A percentile compares a stretch with the other conserved stretches of the same genome.
phyloP scores from a whole-genome alignment of 2,888 invertebrate species.

The Leistus spinibarbis region DNA sequence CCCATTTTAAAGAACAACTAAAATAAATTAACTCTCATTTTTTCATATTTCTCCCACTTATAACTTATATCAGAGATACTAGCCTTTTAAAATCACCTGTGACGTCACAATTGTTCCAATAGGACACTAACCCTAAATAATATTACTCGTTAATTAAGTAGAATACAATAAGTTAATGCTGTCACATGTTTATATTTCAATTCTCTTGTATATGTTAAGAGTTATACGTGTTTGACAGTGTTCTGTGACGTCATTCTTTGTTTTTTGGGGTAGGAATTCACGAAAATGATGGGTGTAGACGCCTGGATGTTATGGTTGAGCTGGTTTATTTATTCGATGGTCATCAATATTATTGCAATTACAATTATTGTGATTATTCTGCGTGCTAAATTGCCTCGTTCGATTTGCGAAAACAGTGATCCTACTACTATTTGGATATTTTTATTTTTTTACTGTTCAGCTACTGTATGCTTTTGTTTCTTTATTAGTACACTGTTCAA shows the following conservation, averaged over 20 bases:
- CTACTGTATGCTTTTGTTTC: conserved; percentile 77
- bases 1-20: no score
- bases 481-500: conserved; percentile 78
- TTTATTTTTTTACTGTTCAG: conserved; percentile 71
- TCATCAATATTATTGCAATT: conserved; percentile 69
- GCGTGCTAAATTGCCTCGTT: conserved; percentile 63
- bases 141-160: no score
- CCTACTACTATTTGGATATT: conserved; percentile 71
- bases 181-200: no score
- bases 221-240: no score
- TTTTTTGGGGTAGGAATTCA: conserved; percentile 70
- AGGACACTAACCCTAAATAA: no score
- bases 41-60: no score
- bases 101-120: no score
- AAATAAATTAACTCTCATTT: no score
- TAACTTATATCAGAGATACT: no score
- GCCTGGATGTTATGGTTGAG: conserved; percentile 86
- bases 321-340: conserved; percentile 81
- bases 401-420: conserved; percentile 72
- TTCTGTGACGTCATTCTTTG: not conserved
- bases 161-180: no score
- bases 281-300: conserved; percentile 90
- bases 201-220: not conserved
- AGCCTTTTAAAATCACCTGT: no score
- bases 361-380: conserved; percentile 63